phyloP scores from a whole-genome alignment of 2,113 vertebrate genomes.

The Rhinolophus ferrumequinum region DNA sequence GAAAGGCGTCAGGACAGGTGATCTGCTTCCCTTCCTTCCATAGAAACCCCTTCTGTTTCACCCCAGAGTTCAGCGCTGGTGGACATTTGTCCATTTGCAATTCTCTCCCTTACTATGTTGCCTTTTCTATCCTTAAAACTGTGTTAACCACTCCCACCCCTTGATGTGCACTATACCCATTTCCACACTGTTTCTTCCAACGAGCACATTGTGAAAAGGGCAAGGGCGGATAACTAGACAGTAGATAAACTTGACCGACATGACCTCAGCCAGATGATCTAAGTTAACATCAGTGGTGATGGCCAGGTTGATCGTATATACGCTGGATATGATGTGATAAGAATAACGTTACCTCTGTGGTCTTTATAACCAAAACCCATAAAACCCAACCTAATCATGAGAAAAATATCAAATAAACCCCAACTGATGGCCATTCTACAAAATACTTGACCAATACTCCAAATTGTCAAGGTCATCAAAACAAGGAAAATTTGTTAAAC shows the following conservation, averaged over 20 bases:
- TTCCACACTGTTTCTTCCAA: not conserved
- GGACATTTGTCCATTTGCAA: not conserved
- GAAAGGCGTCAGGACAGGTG: not conserved
- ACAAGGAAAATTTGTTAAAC: not conserved
- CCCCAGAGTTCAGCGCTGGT: not conserved
- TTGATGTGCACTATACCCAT: not conserved
- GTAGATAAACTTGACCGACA: not conserved
- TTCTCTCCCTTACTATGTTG: not conserved
- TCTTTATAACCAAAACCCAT: not conserved
- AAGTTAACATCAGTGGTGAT: not conserved
- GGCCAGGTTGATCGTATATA: fast-evolving
- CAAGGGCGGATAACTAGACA: not conserved
- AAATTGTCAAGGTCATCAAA: not conserved
- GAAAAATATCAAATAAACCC: not conserved
- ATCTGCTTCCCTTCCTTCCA: not conserved
- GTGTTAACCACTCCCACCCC: not conserved
- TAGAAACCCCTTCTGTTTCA: not conserved
- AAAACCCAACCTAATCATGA: not conserved
- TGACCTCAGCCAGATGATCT: not conserved
- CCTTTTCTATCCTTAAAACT: not conserved
- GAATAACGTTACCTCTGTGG: not conserved
- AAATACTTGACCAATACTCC: not conserved
- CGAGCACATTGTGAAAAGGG: not conserved
- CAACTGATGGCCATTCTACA: not conserved
- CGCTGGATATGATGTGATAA: not conserved